phyloP scores from a whole-genome alignment of 2,797 vertebrate genomes.

The Pristis pectinata region DNA sequence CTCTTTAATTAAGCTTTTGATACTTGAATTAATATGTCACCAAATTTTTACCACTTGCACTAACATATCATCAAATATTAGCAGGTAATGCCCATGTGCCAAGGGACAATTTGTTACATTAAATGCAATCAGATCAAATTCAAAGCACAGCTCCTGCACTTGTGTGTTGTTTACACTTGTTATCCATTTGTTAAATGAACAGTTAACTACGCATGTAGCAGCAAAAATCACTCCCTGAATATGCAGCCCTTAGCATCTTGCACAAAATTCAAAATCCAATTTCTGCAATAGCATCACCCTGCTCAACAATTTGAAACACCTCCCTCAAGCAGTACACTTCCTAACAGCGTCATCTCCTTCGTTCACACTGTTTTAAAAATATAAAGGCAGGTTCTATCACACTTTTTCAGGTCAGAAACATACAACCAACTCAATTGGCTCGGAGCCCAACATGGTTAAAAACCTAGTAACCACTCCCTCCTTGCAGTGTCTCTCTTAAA shows the following conservation, averaged over 20 bases:
- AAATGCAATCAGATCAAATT: neutral
- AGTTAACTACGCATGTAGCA: neutral
- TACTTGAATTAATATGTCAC: no score
- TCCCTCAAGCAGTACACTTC: neutral
- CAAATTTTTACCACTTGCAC: neutral
- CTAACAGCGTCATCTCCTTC: neutral
- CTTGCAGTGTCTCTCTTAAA: neutral
- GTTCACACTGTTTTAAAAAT: neutral
- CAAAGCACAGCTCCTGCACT: neutral
- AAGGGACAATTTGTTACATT: neutral
- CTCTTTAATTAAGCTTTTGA: neutral
- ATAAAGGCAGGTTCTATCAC: neutral
- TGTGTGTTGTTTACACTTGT: neutral
- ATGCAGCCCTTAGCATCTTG: neutral
- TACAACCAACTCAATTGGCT: neutral
- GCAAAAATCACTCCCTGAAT: neutral
- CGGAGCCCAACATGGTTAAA: neutral
- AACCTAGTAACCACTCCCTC: neutral
- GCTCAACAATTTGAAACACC: neutral
- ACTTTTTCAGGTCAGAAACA: neutral
- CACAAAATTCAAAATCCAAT: constrained; percentile 1
- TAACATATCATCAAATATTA: neutral
- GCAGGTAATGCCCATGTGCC: neutral
- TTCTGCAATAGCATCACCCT: neutral
- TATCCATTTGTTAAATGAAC: neutral